phyloP scores from a whole-genome alignment of 1,140 invertebrate species.

The Apis laboriosa region DNA sequence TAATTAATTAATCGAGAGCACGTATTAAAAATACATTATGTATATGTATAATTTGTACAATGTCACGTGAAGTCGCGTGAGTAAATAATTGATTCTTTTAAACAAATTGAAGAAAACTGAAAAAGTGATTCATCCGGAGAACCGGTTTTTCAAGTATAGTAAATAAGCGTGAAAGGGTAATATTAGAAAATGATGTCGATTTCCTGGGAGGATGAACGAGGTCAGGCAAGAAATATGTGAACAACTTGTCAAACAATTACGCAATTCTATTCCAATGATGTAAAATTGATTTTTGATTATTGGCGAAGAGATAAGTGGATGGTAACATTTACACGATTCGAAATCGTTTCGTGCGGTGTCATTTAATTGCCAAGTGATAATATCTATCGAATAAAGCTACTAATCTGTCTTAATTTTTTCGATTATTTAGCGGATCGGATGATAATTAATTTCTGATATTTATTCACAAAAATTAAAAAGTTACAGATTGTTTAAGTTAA shows the following conservation, averaged over 20 bases:
- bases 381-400: neutral
- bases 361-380: neutral
- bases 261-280: neutral
- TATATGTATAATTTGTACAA: too few relatives aligned
- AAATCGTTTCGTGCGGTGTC: neutral
- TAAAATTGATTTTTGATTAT: constrained; percentile 13
- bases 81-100: too few relatives aligned
- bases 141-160: constrained; percentile 3
- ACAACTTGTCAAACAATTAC: constrained; percentile 13
- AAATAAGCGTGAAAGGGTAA: neutral
- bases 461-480: too few relatives aligned
- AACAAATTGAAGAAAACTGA: neutral
- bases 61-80: neutral
- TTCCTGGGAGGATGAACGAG: neutral
- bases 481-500: neutral
- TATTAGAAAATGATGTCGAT: constrained; percentile 1
- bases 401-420: neutral
- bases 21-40: too few relatives aligned
- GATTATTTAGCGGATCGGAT: neutral
- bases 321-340: neutral
- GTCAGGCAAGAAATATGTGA: constrained; percentile 15
- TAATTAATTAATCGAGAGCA: too few relatives aligned
- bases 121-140: neutral
- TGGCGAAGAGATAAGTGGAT: neutral
- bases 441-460: neutral